Base-by-base conservation (phyloP, 2,888 invertebrate genomes). In the Corbicula japonica region DNA sequence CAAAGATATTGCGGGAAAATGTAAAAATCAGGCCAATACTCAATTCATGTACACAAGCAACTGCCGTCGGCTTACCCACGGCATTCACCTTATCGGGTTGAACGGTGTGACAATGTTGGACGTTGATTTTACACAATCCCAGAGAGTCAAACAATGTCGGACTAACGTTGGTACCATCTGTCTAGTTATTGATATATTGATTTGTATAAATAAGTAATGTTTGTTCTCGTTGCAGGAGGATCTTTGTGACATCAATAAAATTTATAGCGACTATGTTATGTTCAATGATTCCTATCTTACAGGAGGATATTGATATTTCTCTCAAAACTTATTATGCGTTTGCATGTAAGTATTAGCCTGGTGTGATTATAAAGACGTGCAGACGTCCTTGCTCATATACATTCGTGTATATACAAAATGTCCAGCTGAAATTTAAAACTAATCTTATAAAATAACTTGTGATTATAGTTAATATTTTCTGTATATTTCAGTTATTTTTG, bases 211-310 rank as follows among this genome's bases (percentile, higher is more conserved):
- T 61, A 18, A 41, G 21, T 74, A 38, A 52, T 41, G 48, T 73
- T 38, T 56, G 44, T 62, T 76, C 80, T 72, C 63, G 38, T 80
- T 80, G 63, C 80, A 80, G 80, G 80, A 80, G 70, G 80, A 80
- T 69, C 46, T 80, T 44, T n/a, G 72, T 62, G 80, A 80, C 54
- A 61, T 80, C 72, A 76, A 69, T 76, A 80, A 76, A 80, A 69
- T 69, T 26, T 80, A 80, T 80, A 73, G 46, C 63, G 71, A 71
- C 62, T 80, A 80, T 76, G 32, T 76, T 63, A 65, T 68, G 30
- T 34, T 35, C 28, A 28, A 21, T 52, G 26, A 54, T 65, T 46
- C 50, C 28, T 71, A 66, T 66, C 60, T 79, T 80, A 50, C 80
- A 80, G 80, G 76, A 80, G 72, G 80, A 80, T 69, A 62, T 69